These are phyloP conservation scores for Macrosteles quadrilineatus DNA, from an alignment of 1,140 invertebrate species.

Conservation along the genomic window DNA sequence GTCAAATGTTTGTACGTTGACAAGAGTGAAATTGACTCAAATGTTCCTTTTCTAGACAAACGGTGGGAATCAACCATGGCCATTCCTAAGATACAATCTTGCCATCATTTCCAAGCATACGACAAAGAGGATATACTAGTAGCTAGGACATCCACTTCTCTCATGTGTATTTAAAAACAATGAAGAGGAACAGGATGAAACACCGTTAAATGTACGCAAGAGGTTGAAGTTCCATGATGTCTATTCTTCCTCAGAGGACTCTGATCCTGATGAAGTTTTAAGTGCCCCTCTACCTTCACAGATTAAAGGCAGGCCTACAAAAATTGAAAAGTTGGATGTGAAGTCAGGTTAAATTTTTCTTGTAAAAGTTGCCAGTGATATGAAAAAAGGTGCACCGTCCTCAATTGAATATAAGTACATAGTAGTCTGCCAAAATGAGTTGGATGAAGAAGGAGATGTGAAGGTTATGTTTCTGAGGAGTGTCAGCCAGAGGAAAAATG, in stretches of 20 bases:
- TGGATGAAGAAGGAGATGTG: too few species aligned
- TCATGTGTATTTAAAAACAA: not conserved
- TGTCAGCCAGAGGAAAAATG: too few species aligned
- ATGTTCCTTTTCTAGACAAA: not conserved
- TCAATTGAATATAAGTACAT: not conserved
- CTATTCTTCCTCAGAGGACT: not conserved
- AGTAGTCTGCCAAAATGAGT: not conserved
- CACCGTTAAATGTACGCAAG: not conserved
- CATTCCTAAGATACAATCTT: not conserved
- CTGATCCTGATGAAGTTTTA: too few species aligned
- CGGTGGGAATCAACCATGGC: not conserved
- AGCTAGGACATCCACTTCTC: too few species aligned
- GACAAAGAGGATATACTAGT: not conserved
- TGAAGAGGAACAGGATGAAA: not conserved
- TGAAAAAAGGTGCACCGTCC: too few species aligned
- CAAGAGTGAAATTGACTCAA: not conserved
- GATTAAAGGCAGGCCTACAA: too few species aligned
- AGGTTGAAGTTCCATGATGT: not conserved
- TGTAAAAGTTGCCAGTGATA: not conserved
- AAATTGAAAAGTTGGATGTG: not conserved
- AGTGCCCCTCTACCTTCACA: too few species aligned
- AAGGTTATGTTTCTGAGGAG: too few species aligned
- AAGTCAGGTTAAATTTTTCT: not conserved
- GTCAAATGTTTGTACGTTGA: not conserved
- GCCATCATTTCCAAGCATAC: not conserved